Percentiles rank a stretch among this genome's conserved stretches.
phyloP scores from a whole-genome alignment of 2,113 vertebrate genomes.

The Redunca redunca region DNA sequence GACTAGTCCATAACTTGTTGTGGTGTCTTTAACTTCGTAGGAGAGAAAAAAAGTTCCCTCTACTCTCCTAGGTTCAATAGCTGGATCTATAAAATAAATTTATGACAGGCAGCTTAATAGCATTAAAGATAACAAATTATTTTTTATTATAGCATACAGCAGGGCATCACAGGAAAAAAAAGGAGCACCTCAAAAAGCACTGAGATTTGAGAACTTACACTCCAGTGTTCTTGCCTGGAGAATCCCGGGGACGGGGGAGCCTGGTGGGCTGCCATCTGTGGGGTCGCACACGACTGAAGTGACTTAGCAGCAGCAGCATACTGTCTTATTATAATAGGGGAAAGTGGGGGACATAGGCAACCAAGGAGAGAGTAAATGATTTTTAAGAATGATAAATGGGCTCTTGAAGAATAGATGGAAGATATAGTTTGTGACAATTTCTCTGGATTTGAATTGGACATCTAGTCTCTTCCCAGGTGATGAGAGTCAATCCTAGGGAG shows the following conservation, averaged over 20 bases:
- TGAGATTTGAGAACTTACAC: not conserved
- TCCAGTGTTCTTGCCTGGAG: too few relatives aligned
- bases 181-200: not conserved
- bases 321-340: not conserved
- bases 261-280: too few relatives aligned
- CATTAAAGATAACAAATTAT: not conserved
- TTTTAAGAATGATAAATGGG: not conserved
- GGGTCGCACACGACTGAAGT: too few relatives aligned
- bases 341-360: not conserved
- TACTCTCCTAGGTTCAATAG: not conserved
- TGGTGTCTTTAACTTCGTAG: not conserved
- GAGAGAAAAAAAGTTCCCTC: not conserved
- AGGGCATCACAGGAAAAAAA: not conserved
- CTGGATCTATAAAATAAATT: not conserved
- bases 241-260: too few relatives aligned
- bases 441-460: not conserved
- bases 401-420: not conserved
- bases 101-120: not conserved
- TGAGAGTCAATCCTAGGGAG: not conserved
- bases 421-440: not conserved
- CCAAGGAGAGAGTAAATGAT: not conserved
- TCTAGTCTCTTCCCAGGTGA: not conserved
- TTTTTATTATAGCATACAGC: not conserved
- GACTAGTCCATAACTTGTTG: not conserved
- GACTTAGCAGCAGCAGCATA: not conserved